These are phyloP conservation scores for Romanogobio albipinnatus DNA, from an alignment of 2,113 vertebrate species.

Conservation along the genomic window DNA sequence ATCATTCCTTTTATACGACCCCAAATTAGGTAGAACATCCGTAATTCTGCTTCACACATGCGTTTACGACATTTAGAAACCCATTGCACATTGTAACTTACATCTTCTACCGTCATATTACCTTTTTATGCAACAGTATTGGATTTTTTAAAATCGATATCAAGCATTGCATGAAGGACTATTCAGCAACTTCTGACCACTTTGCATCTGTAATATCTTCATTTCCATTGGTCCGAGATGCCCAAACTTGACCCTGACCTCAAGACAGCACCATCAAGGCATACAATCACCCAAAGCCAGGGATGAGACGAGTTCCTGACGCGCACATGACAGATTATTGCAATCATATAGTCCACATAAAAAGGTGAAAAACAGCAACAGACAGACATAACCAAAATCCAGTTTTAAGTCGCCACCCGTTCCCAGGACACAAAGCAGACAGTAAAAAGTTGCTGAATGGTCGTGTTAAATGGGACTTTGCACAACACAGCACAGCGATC, in stretches of 20 bases:
- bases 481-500: conserved; percentile 75
- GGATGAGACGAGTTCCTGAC: background rate
- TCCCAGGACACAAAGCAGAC: conserved; percentile 59
- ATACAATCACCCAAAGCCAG: background rate
- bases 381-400: background rate
- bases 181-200: conserved; percentile 78
- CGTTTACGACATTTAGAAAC: conserved; percentile 78
- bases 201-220: conserved; percentile 1
- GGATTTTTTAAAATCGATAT: conserved; percentile 64
- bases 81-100: conserved; percentile 72
- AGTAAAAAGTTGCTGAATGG: conserved; percentile 78
- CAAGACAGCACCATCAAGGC: conserved; percentile 19
- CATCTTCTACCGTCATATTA: conserved; percentile 71
- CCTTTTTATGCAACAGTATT: conserved; percentile 59
- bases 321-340: background rate
- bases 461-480: conserved; percentile 67
- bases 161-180: conserved; percentile 74
- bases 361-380: background rate
- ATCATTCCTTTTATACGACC: conserved; percentile 61
- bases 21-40: conserved; percentile 61
- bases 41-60: conserved; percentile 75
- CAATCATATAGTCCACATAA: conserved; percentile 7
- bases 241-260: background rate
- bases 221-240: background rate
- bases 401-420: conserved; percentile 31